Conservation (phyloP, 2,797 vertebrate genomes). For the Craterocephalus amniculus region DNA sequence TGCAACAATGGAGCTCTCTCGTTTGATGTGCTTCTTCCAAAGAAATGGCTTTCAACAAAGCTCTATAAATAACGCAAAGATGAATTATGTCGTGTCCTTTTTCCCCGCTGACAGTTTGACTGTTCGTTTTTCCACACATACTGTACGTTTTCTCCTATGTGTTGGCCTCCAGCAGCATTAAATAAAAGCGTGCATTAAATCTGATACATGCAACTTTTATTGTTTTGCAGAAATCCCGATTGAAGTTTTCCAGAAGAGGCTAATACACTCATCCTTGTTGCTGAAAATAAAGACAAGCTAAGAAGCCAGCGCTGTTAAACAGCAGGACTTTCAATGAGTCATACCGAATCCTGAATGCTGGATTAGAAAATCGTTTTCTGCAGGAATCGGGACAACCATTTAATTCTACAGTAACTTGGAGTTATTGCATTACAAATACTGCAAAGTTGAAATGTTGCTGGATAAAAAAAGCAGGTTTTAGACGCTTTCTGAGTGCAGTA, state of each 20-base stretch:
- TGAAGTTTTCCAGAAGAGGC: slow-evolving; percentile 28
- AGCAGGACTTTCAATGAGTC: slow-evolving; percentile 21
- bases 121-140: slow-evolving; percentile 41
- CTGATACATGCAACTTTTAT: slow-evolving; percentile 20
- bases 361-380: slow-evolving; percentile 13
- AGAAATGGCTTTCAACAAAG: slow-evolving; percentile 51
- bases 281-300: slow-evolving; percentile 15
- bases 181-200: slow-evolving; percentile 24
- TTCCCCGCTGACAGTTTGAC: slow-evolving; percentile 29
- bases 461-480: slow-evolving; percentile 19
- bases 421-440: slow-evolving; percentile 29
- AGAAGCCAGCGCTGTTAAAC: slow-evolving; percentile 32
- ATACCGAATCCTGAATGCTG: slow-evolving; percentile 13
- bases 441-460: slow-evolving; percentile 8
- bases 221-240: slow-evolving; percentile 17
- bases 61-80: slow-evolving; percentile 43
- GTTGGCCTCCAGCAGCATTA: slow-evolving; percentile 27
- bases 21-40: slow-evolving; percentile 56
- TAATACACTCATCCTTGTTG: slow-evolving; percentile 9
- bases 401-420: slow-evolving; percentile 32
- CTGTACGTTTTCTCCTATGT: slow-evolving; percentile 8
- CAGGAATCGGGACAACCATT: slow-evolving; percentile 22
- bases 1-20: slow-evolving; percentile 40
- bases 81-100: slow-evolving; percentile 36
- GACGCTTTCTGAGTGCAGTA: slow-evolving; percentile 42